Evolutionary conservation across 2,113 vertebrate species (phyloP), one percentile per base, ranked within the genome.

Genomic region (Nannospalax galili): DNA sequence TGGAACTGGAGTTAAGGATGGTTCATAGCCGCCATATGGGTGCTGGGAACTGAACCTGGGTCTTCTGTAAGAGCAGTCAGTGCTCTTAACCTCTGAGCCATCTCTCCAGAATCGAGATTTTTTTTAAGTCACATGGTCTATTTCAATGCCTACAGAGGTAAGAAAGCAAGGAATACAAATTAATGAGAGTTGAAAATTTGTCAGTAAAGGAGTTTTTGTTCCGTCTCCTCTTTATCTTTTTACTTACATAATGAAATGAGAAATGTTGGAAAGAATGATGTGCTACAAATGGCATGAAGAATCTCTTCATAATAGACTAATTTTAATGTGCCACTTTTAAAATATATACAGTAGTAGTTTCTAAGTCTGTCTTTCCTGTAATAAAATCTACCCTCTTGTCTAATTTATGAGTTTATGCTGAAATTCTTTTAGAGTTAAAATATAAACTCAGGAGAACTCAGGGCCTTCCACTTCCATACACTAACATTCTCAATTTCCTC

Each of bases 151-250:
- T 94, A 28, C 69, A 7, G 15, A 75, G 15, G 58, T n/a, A 92
- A 82, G 37, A 92, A 90, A 95, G n/a, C n/a, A 74, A 19, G 87
- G 84, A 65, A 56, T 95, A 69, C 58, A 91, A 92, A 91, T 64
- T 84, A 96, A 92, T 85, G n/a, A 91, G 81, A 69, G 35, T 42
- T 95, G 91, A 84, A 93, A 80, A 94, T 24, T 95, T 95, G 19
- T 30, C 56, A 52, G 26, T 64, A 86, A 96, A 86, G 88, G 64
- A 95, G n/a, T 3, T 65, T 64, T 92, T 89, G 92, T 24, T 95
- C 95, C 12, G 79, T 96, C 73, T 42, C 1, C 2, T 7, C 6
- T 86, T 84, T 88, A 56, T 14, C 1, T 80, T 95, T 95, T 58
- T 42, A 20, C 37, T 86, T 64, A 56, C 10, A 8, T 40, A 45